Percentiles rank a stretch among this genome's conserved stretches.
Conservation (phyloP, 2,113 vertebrate genomes). For the Thinocorus orbignyianus region DNA sequence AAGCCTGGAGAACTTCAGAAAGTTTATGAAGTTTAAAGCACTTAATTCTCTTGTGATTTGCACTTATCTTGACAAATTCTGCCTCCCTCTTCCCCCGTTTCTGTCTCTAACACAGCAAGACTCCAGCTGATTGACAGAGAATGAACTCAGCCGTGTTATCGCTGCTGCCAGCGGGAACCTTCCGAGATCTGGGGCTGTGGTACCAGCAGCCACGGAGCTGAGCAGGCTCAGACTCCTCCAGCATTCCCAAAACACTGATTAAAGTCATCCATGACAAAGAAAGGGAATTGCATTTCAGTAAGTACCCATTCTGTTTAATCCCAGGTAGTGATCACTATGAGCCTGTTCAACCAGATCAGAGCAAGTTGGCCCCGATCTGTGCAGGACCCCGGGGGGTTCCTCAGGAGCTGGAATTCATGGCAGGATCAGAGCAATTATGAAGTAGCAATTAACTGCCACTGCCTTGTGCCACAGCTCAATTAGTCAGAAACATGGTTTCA, state of each 20-base stretch:
- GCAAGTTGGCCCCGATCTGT: not conserved
- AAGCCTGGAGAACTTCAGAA: not conserved
- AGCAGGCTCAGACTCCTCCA: not conserved
- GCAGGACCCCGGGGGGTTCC: not conserved
- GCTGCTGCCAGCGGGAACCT: not conserved
- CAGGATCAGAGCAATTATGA: not conserved
- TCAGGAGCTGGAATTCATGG: not conserved
- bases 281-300: conserved; percentile 2
- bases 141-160: not conserved
- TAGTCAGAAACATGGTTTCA: not conserved
- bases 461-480: not conserved
- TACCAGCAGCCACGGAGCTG: not conserved
- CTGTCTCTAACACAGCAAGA: not conserved
- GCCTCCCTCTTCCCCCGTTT: not conserved
- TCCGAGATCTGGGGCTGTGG: fast-evolving
- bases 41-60: not conserved
- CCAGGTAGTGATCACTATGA: not conserved
- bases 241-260: conserved; percentile 13
- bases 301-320: conserved; percentile 24
- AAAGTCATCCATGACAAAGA: not conserved
- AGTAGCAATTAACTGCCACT: not conserved
- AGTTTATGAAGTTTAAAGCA: not conserved
- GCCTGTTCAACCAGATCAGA: not conserved
- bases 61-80: not conserved
- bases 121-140: not conserved